phyloP scores from a whole-genome alignment of 1,140 invertebrate genomes.

The Brachionus manjavacas region DNA sequence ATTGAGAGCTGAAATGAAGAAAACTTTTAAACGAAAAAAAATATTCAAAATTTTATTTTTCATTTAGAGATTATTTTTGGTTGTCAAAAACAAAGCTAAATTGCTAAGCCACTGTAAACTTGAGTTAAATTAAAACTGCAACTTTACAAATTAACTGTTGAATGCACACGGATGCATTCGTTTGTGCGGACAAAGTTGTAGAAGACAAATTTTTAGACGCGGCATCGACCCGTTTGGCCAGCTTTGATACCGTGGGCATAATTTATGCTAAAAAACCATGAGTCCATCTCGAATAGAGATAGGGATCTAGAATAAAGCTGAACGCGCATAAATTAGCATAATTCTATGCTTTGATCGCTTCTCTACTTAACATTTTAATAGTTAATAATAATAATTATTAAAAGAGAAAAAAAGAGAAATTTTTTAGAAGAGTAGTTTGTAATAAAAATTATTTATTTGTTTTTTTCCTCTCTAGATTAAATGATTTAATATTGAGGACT shows the following conservation, averaged over 20 bases:
- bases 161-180: too few species aligned
- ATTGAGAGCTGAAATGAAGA: too few species aligned
- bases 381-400: conserved; percentile 2
- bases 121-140: too few species aligned
- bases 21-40: too few species aligned
- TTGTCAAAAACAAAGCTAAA: too few species aligned
- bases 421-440: background rate
- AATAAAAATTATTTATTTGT: background rate
- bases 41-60: too few species aligned
- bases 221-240: background rate
- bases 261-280: background rate
- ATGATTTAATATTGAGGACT: background rate
- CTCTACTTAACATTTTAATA: background rate
- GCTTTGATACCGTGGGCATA: background rate
- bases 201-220: background rate
- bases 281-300: background rate
- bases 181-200: background rate
- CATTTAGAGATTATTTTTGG: too few species aligned
- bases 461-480: background rate
- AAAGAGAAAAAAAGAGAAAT: background rate
- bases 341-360: background rate
- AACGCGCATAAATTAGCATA: background rate
- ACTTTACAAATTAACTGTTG: too few species aligned
- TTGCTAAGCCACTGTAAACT: too few species aligned
- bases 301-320: background rate